Evolutionary conservation across 1,140 invertebrate genomes (phyloP).

Genomic region (Tetraneura akinire): DNA sequence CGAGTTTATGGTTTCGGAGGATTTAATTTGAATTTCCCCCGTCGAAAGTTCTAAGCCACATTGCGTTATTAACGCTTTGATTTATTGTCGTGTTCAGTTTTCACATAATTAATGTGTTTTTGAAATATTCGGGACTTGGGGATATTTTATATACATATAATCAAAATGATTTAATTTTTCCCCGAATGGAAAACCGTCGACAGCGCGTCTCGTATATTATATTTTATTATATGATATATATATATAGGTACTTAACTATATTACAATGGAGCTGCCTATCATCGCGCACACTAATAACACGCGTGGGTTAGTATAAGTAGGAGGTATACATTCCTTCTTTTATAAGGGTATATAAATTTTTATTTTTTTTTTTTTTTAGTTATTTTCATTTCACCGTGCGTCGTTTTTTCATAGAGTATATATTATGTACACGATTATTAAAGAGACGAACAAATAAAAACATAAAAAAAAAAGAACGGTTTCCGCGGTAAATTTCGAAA

Average conservation of each 20-base stretch:
- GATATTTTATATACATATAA: too few relatives aligned
- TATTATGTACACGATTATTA: not conserved
- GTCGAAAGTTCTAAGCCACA: constrained; percentile 38
- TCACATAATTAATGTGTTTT: constrained; percentile 39
- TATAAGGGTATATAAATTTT: not conserved
- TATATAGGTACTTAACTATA: too few relatives aligned
- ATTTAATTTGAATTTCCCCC: constrained; percentile 47
- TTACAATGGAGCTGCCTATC: not conserved
- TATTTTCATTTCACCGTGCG: not conserved
- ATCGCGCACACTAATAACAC: too few relatives aligned
- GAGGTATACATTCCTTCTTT: constrained; percentile 13
- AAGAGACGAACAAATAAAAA: constrained; percentile 4
- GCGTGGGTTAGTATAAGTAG: not conserved
- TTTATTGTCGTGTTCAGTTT: constrained; percentile 39
- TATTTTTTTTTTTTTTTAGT: constrained; percentile 16
- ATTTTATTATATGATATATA: too few relatives aligned
- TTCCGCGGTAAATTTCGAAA: constrained; percentile 1
- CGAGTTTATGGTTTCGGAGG: constrained; percentile 41
- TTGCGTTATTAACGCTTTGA: constrained; percentile 45
- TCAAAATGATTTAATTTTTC: not conserved
- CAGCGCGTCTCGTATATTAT: too few relatives aligned
- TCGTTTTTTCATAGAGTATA: not conserved
- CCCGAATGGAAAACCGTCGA: not conserved
- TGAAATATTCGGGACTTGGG: not conserved
- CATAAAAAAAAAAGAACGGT: too few relatives aligned